Evolutionary conservation across 2,113 vertebrate genomes (phyloP).

Genomic region (Gymnobelideus leadbeateri): DNA sequence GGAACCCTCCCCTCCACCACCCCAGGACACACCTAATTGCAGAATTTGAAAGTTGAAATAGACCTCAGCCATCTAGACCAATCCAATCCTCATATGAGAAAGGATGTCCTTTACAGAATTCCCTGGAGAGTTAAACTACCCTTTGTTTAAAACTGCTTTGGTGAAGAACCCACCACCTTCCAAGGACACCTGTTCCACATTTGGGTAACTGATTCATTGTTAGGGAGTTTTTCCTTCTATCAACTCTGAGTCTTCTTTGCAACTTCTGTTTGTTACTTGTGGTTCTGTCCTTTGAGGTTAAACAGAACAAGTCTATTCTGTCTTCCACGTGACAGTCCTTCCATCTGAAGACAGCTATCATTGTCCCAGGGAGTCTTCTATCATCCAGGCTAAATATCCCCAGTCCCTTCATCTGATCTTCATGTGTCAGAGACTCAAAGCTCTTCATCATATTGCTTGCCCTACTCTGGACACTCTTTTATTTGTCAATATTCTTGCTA

Average conservation of each 20-base stretch:
- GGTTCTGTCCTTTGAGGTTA: not conserved
- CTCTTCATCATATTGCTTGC: not conserved
- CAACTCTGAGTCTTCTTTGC: not conserved
- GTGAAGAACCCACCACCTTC: not conserved
- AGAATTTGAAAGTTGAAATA: too few species aligned
- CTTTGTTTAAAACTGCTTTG: not conserved
- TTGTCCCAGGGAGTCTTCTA: not conserved
- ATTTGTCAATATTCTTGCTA: not conserved
- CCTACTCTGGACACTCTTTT: not conserved
- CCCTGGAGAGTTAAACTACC: not conserved
- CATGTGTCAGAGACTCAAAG: not conserved
- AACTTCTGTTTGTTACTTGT: not conserved
- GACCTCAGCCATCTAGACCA: not conserved
- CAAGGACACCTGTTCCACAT: not conserved
- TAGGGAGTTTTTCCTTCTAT: not conserved
- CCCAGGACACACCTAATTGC: too few species aligned
- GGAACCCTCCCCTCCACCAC: not conserved
- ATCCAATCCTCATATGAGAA: not conserved
- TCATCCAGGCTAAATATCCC: not conserved
- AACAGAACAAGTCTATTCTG: not conserved
- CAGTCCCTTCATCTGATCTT: not conserved
- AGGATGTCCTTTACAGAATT: not conserved
- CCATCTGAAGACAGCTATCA: not conserved
- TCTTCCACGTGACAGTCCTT: not conserved
- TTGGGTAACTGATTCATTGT: not conserved